Conservation (phyloP, 37 sponge, comb jelly and placozoan species). For the Mnemiopsis leidyi region DNA sequence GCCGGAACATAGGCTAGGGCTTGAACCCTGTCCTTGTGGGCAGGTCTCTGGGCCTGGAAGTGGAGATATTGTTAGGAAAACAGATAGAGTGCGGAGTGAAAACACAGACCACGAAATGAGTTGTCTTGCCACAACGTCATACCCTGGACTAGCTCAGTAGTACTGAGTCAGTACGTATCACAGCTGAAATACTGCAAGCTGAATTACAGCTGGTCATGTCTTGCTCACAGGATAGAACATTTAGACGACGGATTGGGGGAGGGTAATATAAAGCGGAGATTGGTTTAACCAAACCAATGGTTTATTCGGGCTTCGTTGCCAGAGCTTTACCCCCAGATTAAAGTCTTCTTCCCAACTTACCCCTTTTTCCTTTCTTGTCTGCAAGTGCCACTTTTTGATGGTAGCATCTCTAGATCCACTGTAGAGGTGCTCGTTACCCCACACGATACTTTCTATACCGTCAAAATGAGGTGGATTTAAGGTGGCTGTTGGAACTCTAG, state of each 20-base stretch:
- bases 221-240: too few relatives aligned
- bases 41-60: conserved; percentile 4
- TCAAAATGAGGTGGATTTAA: conserved; percentile 59
- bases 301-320: too few relatives aligned
- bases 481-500: conserved; percentile 46
- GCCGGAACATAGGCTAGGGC: conserved; percentile 28
- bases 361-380: conserved; percentile 52
- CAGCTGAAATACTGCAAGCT: too few relatives aligned
- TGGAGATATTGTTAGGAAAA: background rate
- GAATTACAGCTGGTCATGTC: too few relatives aligned
- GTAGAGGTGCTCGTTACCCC: conserved; percentile 31
- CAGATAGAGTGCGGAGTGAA: too few relatives aligned
- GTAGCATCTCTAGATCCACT: conserved; percentile 30
- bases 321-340: background rate
- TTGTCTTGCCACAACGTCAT: too few relatives aligned
- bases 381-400: conserved; percentile 58
- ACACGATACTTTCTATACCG: conserved; percentile 27
- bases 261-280: too few relatives aligned
- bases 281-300: too few relatives aligned
- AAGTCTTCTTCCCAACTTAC: background rate
- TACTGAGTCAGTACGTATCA: too few relatives aligned
- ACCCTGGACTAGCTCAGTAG: too few relatives aligned
- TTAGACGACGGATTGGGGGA: too few relatives aligned
- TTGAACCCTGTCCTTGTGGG: conserved; percentile 48
- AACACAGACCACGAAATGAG: too few relatives aligned